These are phyloP conservation scores for Hypena proboscidalis DNA, from an alignment of 2,888 invertebrate genomes.

Conservation along the genomic window DNA sequence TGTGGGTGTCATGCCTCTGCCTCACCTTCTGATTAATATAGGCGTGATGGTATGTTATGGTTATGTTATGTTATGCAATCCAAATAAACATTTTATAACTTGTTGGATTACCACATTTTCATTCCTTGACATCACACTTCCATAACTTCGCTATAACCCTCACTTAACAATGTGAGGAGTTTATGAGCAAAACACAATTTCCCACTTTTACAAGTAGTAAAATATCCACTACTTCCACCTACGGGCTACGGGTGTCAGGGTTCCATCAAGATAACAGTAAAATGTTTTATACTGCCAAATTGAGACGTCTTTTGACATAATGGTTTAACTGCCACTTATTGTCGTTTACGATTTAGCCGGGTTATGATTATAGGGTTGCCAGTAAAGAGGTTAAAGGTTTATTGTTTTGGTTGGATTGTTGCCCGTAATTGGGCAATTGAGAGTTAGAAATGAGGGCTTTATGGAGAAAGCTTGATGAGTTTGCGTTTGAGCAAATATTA, in stretches of 20 bases:
- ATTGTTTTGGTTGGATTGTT: slow-evolving; percentile 44
- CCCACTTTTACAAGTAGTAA: not conserved
- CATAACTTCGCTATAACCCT: too few species aligned
- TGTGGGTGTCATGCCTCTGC: too few species aligned
- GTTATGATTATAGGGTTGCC: slow-evolving; percentile 42
- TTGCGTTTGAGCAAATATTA: too few species aligned
- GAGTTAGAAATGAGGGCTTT: too few species aligned
- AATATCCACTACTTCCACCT: slow-evolving; percentile 7
- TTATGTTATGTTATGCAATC: not conserved
- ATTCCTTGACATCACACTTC: too few species aligned
- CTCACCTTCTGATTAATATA: too few species aligned
- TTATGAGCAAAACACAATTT: not conserved
- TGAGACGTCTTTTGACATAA: slow-evolving; percentile 34
- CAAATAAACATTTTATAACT: too few species aligned
- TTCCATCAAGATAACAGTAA: slow-evolving; percentile 26
- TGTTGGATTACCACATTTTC: too few species aligned
- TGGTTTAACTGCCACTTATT: slow-evolving; percentile 29
- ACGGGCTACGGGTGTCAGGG: slow-evolving; percentile 16
- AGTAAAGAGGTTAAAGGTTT: slow-evolving; percentile 51
- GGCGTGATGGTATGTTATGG: too few species aligned
- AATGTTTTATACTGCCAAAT: slow-evolving; percentile 40
- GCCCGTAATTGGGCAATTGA: slow-evolving; percentile 30
- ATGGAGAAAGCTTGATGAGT: too few species aligned
- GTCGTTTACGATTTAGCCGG: slow-evolving; percentile 46
- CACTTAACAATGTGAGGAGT: too few species aligned